Evolutionary conservation across 2,113 vertebrate species (phyloP), one percentile per base, ranked within the genome.

Genomic region (Phaethon lepturus): DNA sequence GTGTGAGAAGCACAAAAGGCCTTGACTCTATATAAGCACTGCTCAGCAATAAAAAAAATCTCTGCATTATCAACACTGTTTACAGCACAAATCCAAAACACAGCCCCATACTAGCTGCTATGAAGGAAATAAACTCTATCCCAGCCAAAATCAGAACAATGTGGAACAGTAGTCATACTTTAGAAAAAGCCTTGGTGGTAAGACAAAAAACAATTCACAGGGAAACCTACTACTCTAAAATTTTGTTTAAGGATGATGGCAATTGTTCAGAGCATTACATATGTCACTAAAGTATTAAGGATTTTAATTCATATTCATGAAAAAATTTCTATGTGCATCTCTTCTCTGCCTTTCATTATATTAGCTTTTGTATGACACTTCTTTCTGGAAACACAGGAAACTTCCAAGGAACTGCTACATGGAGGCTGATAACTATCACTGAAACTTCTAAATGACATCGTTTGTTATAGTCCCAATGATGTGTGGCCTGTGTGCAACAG

Each of bases 321-420:
- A 76, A 64, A 89, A 64, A n/a, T 2, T 72, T 2, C 13, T 38
- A 8, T 5, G 25, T 33, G 5, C 3, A 52, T 53, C 7, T 84
- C 25, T 71, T 13, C 12, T 71, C 26, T 66, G 13, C 3, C 81
- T 75, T 68, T 88, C 6, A 7, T 50, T 31, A 4, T 20, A 24
- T 35, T 58, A n/a, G 3, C 4, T 71, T 68, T 59, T 55, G 2
- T 35, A 62, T 13, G 16, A 56, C 6, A 13, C 6, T 29, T 64
- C 17, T 69, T 80, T 74, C 35, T 85, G 38, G 66, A 91, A 95
- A 74, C 5, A 35, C 0, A 1, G 18, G 13, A 84, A 31, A 42
- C 7, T 31, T 53, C 28, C 17, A 63, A 67, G 23, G 28, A 80
- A 66, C 5, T 0, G 1, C 29, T 45, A 23, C 1, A 12, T 1